Evolutionary conservation across 2,797 vertebrate genomes (phyloP), one percentile per base, ranked within the genome.

Genomic region (Xenentodon cancila): DNA sequence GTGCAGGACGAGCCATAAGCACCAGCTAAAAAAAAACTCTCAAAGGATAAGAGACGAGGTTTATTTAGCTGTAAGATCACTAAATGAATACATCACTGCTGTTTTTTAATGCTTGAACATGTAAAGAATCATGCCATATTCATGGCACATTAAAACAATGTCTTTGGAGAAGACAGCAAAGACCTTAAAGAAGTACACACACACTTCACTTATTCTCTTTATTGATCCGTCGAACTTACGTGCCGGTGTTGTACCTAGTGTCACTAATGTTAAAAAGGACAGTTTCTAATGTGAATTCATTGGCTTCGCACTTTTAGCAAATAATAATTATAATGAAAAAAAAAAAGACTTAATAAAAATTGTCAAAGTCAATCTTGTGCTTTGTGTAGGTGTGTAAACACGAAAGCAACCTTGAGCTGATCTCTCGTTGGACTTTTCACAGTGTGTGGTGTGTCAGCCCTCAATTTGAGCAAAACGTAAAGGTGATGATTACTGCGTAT

Each of bases 381-480:
- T 45, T 20, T 46, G 25, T 66, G 69, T 55, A 62, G 68, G 58
- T 73, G 74, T 64, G 42, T 18, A 64, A 75, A 68, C 43, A 34
- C 43, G 59, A 32, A 15, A 37, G 21, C 46, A 11, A 27, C 15
- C 2, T 5, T 34, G 34, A 55, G 58, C 51, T 34, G 68, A 71
- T 71, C 58, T 68, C n/a, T 49, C 48, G 59, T 44, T 66, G 34
- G 59, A 59, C 19, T 59, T 18, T 11, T 40, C 66, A 54, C 64
- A 73, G 53, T 46, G 73, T 73, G 59, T 32, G 48, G 51, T 56
- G 46, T 64, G 70, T 69, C 76, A 84, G 48, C 53, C 32, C 48
- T 57, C 21, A 54, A 30, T 81, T 37, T 75, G 58, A 74, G 46
- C 32, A 69, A 68, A 77, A 76, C 59, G 73, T 62, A 65, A 64